These are phyloP conservation scores for Drosophila saltans DNA, from an alignment of 1,140 invertebrate species.

Conservation along the genomic window DNA sequence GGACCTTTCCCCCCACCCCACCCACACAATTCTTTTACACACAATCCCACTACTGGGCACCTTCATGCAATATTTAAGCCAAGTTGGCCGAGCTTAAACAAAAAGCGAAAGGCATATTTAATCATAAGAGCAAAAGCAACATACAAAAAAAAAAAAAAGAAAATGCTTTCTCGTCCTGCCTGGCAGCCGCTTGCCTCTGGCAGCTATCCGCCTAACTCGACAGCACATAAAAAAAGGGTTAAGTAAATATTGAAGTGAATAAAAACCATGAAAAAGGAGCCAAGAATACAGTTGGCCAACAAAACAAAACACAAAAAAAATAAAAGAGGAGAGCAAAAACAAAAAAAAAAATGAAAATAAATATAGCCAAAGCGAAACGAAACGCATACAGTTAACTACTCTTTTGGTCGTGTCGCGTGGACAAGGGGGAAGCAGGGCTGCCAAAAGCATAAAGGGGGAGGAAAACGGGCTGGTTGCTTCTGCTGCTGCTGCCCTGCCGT, in stretches of 20 bases:
- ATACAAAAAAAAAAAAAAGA: constrained; percentile 25
- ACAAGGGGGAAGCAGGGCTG: constrained; percentile 37
- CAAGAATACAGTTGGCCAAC: constrained; percentile 40
- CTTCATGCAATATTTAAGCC: constrained; percentile 76
- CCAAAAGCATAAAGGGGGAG: constrained; percentile 23
- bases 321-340: background rate
- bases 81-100: constrained; percentile 72
- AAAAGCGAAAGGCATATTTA: constrained; percentile 79
- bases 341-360: constrained; percentile 12
- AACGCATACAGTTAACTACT: constrained; percentile 67
- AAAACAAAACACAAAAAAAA: constrained; percentile 31
- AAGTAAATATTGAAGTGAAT: constrained; percentile 80
- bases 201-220: constrained; percentile 35
- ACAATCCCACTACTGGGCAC: constrained; percentile 11
- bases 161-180: constrained; percentile 31
- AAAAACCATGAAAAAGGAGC: constrained; percentile 74
- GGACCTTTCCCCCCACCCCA: constrained; percentile 12
- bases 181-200: too few species aligned
- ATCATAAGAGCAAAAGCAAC: constrained; percentile 80
- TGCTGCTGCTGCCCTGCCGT: constrained; percentile 31
- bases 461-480: constrained; percentile 18
- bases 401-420: constrained; percentile 65
- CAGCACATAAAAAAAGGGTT: constrained; percentile 69
- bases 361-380: constrained; percentile 30
- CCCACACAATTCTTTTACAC: constrained; percentile 10